Evolutionary conservation across 1,140 invertebrate species (phyloP).

Genomic region (Aradophagus sp.): DNA sequence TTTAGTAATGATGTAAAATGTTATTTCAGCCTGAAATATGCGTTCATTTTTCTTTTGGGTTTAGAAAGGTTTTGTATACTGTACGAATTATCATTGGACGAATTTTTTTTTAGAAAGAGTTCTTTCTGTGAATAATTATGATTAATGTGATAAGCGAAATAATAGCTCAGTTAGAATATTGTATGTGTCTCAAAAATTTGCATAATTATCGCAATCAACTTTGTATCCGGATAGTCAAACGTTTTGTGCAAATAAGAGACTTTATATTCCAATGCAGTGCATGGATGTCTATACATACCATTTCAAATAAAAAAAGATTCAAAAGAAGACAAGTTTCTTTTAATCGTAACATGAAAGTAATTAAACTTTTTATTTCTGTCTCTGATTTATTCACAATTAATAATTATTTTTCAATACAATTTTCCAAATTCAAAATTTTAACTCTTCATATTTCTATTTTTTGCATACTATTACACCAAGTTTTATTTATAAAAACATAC

Average conservation of each 20-base stretch:
- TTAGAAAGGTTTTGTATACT: slow-evolving; percentile 7
- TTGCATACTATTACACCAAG: too few relatives aligned
- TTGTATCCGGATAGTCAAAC: slow-evolving; percentile 35
- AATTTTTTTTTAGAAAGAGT: slow-evolving; percentile 1
- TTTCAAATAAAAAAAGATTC: slow-evolving; percentile 30
- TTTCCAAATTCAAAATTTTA: too few relatives aligned
- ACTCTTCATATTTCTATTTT: too few relatives aligned
- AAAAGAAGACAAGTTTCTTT: too few relatives aligned
- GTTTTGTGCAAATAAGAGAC: slow-evolving; percentile 38
- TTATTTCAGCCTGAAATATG: too few relatives aligned
- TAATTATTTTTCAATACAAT: too few relatives aligned
- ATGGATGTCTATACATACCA: slow-evolving; percentile 36
- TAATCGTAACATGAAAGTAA: too few relatives aligned
- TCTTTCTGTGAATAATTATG: slow-evolving; percentile 26
- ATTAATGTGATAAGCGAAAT: slow-evolving; percentile 38
- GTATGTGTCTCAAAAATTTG: slow-evolving; percentile 21
- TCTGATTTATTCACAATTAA: too few relatives aligned
- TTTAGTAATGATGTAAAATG: slow-evolving; percentile 2
- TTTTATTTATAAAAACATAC: too few relatives aligned
- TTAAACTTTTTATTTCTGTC: too few relatives aligned
- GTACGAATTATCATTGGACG: slow-evolving; percentile 6
- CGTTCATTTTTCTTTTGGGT: slow-evolving; percentile 4
- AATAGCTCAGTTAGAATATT: slow-evolving; percentile 46
- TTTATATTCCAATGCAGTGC: slow-evolving; percentile 45
- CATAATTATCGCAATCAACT: slow-evolving; percentile 35